Conservation (phyloP, 2,888 invertebrate genomes). For the Drosophila rellima region DNA sequence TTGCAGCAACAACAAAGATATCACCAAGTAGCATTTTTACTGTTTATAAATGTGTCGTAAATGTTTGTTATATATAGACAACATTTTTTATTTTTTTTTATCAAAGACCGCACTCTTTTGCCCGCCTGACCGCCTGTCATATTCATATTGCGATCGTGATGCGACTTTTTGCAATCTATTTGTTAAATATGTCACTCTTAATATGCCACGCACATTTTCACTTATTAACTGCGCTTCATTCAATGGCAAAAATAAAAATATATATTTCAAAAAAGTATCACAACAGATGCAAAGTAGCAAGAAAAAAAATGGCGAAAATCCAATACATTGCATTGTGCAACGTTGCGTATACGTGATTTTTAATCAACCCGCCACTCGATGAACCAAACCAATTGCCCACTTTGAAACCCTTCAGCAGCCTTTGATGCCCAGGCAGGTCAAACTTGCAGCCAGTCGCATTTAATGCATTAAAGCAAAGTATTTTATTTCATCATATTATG, state of each 20-base stretch:
- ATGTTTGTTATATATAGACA: constrained; percentile 22
- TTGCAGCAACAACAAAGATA: constrained; percentile 42
- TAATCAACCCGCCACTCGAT: constrained; percentile 58
- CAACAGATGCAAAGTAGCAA: constrained; percentile 4
- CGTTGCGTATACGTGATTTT: constrained; percentile 71
- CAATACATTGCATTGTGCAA: constrained; percentile 54
- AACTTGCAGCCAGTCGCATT: constrained; percentile 35
- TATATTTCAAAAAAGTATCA: constrained; percentile 17
- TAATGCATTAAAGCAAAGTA: constrained; percentile 53
- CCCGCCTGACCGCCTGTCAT: constrained; percentile 53
- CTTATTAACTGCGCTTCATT: constrained; percentile 72
- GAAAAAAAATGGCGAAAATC: constrained; percentile 26
- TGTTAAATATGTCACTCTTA: constrained; percentile 76
- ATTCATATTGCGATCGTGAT: constrained; percentile 58
- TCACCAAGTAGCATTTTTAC: constrained; percentile 21
- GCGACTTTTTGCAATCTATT: constrained; percentile 64
- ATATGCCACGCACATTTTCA: constrained; percentile 71
- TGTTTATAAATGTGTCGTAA: constrained; percentile 65
- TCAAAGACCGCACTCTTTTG: not conserved
- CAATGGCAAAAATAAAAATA: constrained; percentile 40
- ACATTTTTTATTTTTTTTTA: constrained; percentile 9
- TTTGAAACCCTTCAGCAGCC: constrained; percentile 4
- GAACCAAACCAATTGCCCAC: constrained; percentile 24
- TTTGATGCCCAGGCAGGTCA: constrained; percentile 30
- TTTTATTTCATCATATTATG: constrained; percentile 58